phyloP scores from a whole-genome alignment of 2,888 invertebrate species.

The Conus canariensis region DNA sequence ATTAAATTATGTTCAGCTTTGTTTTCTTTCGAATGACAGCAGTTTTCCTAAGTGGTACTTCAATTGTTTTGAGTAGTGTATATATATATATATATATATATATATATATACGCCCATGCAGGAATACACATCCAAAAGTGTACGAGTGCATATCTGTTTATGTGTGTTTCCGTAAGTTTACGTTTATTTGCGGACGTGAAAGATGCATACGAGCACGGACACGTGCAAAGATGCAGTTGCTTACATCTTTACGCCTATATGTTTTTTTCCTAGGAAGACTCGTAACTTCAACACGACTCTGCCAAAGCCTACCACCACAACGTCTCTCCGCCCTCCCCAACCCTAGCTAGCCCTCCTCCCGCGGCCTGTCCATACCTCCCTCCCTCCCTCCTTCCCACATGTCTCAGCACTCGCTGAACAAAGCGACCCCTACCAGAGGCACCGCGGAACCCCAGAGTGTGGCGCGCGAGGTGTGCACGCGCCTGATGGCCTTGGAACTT shows the following conservation, averaged over 20 bases:
- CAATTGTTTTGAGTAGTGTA: too few relatives aligned
- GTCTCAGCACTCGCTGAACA: neutral
- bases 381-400: neutral
- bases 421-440: neutral
- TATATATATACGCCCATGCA: neutral
- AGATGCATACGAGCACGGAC: too few relatives aligned
- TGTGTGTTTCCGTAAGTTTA: too few relatives aligned
- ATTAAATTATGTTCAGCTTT: too few relatives aligned
- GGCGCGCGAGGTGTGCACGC: slow-evolving; percentile 33
- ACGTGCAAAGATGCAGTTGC: too few relatives aligned
- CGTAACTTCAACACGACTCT: neutral
- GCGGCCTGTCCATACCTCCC: neutral
- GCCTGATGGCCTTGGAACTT: slow-evolving; percentile 50
- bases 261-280: too few relatives aligned
- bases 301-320: neutral
- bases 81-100: too few relatives aligned
- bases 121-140: neutral
- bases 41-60: too few relatives aligned
- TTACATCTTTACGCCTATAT: too few relatives aligned
- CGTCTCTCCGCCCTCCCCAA: neutral
- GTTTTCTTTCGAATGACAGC: too few relatives aligned
- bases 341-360: neutral
- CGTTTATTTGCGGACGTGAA: too few relatives aligned
- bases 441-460: slow-evolving; percentile 20
- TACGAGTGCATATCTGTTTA: neutral